phyloP scores from a whole-genome alignment of 2,113 vertebrate species.

The Aphelocoma coerulescens region DNA sequence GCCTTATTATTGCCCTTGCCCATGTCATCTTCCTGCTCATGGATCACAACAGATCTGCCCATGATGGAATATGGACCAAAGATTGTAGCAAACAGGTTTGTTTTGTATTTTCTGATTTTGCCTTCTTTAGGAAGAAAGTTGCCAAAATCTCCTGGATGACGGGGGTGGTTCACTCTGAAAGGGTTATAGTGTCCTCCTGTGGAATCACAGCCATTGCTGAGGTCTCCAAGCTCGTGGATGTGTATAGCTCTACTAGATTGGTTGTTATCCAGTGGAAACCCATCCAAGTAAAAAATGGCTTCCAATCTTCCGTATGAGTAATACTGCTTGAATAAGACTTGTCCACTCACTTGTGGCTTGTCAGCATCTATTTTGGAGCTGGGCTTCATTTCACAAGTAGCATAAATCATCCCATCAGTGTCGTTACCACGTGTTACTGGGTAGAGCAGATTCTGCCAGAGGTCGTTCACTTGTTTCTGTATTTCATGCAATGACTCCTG shows the following conservation, averaged over 20 bases:
- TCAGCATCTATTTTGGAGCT: slow-evolving; percentile 66
- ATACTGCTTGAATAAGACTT: slow-evolving; percentile 80
- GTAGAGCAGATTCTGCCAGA: slow-evolving; percentile 54
- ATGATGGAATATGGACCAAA: slow-evolving; percentile 76
- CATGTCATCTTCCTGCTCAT: slow-evolving; percentile 85
- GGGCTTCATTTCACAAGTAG: slow-evolving; percentile 80
- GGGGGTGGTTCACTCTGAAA: slow-evolving; percentile 72
- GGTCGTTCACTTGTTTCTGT: slow-evolving; percentile 60
- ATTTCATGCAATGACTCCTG: not conserved
- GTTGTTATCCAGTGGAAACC: slow-evolving; percentile 69
- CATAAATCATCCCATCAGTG: slow-evolving; percentile 61
- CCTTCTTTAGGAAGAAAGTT: slow-evolving; percentile 83
- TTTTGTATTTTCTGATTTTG: slow-evolving; percentile 62
- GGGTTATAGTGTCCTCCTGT: slow-evolving; percentile 90
- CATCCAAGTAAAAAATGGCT: slow-evolving; percentile 76
- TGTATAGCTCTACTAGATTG: slow-evolving; percentile 79
- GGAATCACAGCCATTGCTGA: slow-evolving; percentile 81
- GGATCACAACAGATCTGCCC: slow-evolving; percentile 87
- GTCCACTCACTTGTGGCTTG: slow-evolving; percentile 78
- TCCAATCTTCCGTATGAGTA: slow-evolving; percentile 66
- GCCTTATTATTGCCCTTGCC: slow-evolving; percentile 81
- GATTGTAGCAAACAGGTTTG: slow-evolving; percentile 72
- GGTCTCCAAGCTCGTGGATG: slow-evolving; percentile 87
- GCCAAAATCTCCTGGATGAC: slow-evolving; percentile 92
- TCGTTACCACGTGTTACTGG: not conserved